Base-by-base conservation (phyloP, 2,888 invertebrate genomes). In the Blastobasis lacticolella region DNA sequence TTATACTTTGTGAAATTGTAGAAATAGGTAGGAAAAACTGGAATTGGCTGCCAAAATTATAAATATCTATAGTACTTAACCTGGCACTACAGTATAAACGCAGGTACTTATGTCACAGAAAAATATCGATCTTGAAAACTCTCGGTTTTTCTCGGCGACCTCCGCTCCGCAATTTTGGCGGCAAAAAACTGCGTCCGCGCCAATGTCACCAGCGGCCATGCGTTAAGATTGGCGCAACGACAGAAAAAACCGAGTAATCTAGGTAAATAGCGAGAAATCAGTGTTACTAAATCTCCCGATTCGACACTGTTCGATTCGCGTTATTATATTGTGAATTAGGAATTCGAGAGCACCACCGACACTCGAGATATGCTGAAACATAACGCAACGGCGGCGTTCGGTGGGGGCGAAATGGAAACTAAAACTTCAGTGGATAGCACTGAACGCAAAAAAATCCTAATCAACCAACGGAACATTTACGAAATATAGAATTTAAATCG, bases 241-340 rank as follows among this genome's bases (percentile, higher is more conserved):
- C 63, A 57, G 64, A 73, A 81, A 86, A 85, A 87, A 78, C 71
- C 81, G 74, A 78, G 72, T 82, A 85, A 87, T 86, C 78, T 83
- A 61, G 75, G 78, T 85, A 87, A 87, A 85, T 76, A 81, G 79
- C 86, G 83, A 77, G 83, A 87, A 87, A 87, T 85, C 88, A 72
- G 75, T 70, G 66, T 84, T 84, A 76, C 83, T 71, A 81, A 76
- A 83, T 68, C 61, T 49, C 53, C 50, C 57, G 54, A 66, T 62
- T 64, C 61, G 67, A 66, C 60, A 40, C 9, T 37, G 23, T 23
- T 51, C 51, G 38, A 49, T 38, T 36, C 46, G 38, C 6, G 4
- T 8, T 42, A 50, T 50, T 50, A 46, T 50, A 50, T 46, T 50
- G 38, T 44, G 42, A 10, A 41, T 10, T 41, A 10, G 8, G 37